Base-by-base conservation (phyloP, 2,888 invertebrate species). In the Podotricha telesiphe region DNA sequence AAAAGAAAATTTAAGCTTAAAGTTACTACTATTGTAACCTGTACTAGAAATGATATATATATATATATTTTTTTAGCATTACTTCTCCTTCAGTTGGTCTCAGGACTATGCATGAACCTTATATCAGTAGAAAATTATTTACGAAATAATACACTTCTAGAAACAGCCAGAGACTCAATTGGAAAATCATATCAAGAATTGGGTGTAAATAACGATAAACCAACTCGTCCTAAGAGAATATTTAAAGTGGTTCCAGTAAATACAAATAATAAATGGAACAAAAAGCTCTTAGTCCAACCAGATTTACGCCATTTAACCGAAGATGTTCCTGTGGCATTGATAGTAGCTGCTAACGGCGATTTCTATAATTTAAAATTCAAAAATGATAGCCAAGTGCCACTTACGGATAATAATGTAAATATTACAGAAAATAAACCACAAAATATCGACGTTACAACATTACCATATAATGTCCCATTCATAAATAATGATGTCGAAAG, bases 161-260 rank as follows among this genome's bases (percentile, higher is more conserved):
- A 58, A 13, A 15, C 8, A 20, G 15, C n/a, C 28, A 28, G 42
- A 42, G 22, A 59, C 6, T 15, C n/a, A 6, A 17, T 15, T 1
- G 22, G n/a, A 17, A 22, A n/a, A 5, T 11, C 45, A 28, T 3
- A 5, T 45, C 42, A 59, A 28, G 17, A 28, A 45, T 11, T 45
- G 10, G 28, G 2, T 6, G 22, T n/a, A 4, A 45, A 58, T 22
- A 15, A 22, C 20, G n/a, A 59, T 8, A 5, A n/a, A 17, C 11
- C 11, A 22, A 42, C n/a, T 28, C 45, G 42, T n/a, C n/a, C n/a
- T 2, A 42, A 20, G 11, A 59, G 59, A 59, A 22, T 59, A 15
- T 59, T 59, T 7, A 59, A 45, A 59, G 42, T 59, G 3, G 4
- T 59, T 22, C 59, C 59, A 11, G 45, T 59, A 13, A 59, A 59